Conservation (phyloP, 1,140 invertebrate species). For the Batillaria attramentaria region DNA sequence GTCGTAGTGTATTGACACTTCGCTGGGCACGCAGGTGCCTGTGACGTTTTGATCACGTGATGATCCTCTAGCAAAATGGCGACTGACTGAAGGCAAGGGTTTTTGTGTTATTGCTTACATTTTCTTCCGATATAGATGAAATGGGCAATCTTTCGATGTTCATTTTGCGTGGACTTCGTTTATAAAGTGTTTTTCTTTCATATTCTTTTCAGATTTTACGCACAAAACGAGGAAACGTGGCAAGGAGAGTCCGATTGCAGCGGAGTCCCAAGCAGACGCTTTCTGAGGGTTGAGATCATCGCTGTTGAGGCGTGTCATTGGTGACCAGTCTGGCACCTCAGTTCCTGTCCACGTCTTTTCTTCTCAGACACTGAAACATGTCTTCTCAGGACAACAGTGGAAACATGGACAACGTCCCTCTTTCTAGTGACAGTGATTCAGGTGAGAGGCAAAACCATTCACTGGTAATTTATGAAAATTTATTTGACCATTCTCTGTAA, state of each 20-base stretch:
- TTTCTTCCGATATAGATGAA: background rate
- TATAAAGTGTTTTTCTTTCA: too few relatives aligned
- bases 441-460: slow-evolving; percentile 35
- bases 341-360: too few relatives aligned
- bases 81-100: too few relatives aligned
- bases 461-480: slow-evolving; percentile 34
- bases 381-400: slow-evolving; percentile 39
- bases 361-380: slow-evolving; percentile 33
- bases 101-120: background rate
- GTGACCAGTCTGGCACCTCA: too few relatives aligned
- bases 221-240: too few relatives aligned
- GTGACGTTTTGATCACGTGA: slow-evolving; percentile 58
- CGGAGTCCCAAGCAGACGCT: slow-evolving; percentile 13
- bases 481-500: slow-evolving; percentile 1
- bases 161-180: too few relatives aligned
- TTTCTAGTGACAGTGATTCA: slow-evolving; percentile 65
- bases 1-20: slow-evolving; percentile 2
- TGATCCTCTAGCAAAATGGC: slow-evolving; percentile 46
- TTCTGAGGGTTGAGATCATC: background rate
- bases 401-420: slow-evolving; percentile 55
- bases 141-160: too few relatives aligned
- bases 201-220: background rate
- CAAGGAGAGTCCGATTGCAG: too few relatives aligned
- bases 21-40: slow-evolving; percentile 33
- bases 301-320: too few relatives aligned